Evolutionary conservation across 2,888 invertebrate genomes (phyloP).

Genomic region (Meandrusa payeni): DNA sequence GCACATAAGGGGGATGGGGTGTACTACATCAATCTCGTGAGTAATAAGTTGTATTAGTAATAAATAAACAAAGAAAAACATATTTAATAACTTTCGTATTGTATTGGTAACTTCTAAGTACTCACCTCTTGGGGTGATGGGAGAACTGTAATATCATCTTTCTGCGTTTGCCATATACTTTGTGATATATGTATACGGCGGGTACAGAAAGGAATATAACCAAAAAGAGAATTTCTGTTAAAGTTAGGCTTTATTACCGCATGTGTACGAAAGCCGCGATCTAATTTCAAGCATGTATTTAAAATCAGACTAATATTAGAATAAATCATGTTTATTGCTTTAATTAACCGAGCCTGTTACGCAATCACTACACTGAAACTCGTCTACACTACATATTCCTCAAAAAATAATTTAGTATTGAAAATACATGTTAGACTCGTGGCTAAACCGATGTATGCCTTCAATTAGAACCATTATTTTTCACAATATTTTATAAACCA

Average conservation of each 20-base stretch:
- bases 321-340: slow-evolving; percentile 58
- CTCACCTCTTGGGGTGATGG: slow-evolving; percentile 71
- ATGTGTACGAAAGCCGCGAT: slow-evolving; percentile 43
- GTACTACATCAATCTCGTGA: too few relatives aligned
- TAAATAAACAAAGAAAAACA: too few relatives aligned
- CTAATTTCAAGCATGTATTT: slow-evolving; percentile 51
- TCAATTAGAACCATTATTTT: slow-evolving; percentile 1
- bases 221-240: slow-evolving; percentile 31
- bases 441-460: not conserved
- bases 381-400: not conserved
- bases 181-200: slow-evolving; percentile 44
- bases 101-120: too few relatives aligned
- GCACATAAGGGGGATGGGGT: too few relatives aligned
- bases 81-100: too few relatives aligned
- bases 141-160: slow-evolving; percentile 52
- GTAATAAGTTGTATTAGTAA: too few relatives aligned
- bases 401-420: not conserved
- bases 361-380: slow-evolving; percentile 44
- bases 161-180: slow-evolving; percentile 39
- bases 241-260: slow-evolving; percentile 37
- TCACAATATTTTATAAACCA: not conserved
- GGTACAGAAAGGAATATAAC: slow-evolving; percentile 31
- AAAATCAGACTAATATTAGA: slow-evolving; percentile 48
- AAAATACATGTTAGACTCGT: not conserved
- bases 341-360: slow-evolving; percentile 49